These are phyloP conservation scores for Caracal caracal DNA, from an alignment of 2,113 vertebrate species.

Conservation along the genomic window DNA sequence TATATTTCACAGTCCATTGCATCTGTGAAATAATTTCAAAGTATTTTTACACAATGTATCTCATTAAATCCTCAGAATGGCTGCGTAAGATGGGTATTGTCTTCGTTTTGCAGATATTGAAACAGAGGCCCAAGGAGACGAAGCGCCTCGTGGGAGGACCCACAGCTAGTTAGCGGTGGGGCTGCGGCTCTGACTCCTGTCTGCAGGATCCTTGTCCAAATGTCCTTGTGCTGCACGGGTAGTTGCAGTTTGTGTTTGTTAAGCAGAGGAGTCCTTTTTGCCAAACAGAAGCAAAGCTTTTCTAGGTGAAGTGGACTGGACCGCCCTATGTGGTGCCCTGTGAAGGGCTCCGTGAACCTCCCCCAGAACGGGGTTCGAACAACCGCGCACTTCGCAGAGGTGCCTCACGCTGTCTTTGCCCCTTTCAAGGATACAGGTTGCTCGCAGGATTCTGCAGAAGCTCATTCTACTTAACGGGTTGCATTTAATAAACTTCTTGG, in stretches of 20 bases:
- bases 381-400: neutral
- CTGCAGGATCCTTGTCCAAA: neutral
- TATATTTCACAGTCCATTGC: neutral
- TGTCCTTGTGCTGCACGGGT: neutral
- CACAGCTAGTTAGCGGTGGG: neutral
- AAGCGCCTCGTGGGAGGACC: neutral
- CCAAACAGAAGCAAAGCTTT: neutral
- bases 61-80: neutral
- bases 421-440: neutral
- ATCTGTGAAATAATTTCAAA: constrained; percentile 14
- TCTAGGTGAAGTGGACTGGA: neutral
- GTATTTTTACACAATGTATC: neutral
- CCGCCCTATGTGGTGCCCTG: neutral
- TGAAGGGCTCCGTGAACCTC: neutral
- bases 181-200: neutral
- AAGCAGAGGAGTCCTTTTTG: neutral
- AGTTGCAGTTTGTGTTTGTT: neutral
- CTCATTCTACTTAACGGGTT: neutral
- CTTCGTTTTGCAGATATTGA: neutral
- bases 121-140: neutral
- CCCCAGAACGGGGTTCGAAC: neutral
- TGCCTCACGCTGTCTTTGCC: neutral
- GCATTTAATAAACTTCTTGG: neutral
- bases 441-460: neutral
- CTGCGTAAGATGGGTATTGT: neutral